Evolutionary conservation across 2,113 vertebrate species (phyloP), one percentile per base, ranked within the genome.

Genomic region (Eclectus roratus): DNA sequence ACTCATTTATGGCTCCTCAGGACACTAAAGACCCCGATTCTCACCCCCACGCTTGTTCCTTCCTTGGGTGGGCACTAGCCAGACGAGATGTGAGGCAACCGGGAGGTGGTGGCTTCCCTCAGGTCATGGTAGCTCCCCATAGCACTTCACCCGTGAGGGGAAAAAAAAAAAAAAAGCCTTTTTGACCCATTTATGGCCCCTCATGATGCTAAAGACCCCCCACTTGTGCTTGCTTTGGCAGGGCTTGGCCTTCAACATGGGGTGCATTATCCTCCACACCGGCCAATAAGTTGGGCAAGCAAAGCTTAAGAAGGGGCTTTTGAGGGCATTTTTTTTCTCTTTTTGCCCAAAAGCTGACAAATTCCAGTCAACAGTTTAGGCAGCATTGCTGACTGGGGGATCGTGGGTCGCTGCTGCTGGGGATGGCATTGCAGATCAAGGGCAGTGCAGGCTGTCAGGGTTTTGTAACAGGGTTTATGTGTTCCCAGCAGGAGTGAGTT

Each of bases 251-350:
- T 41, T 44, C 29, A n/a, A 18, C 7, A 1, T 11, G 56, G 33
- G 41, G 35, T 20, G 15, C 41, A 5, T 24, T 4, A 1, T 41
- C 15, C 33, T 46, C 17, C 13, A 23, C 20, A 8, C 8, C 0
- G 1, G 25, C 31, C 2, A 0, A 3, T 6, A 17, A 2, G 0
- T 7, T 23, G 24, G 28, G 71, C 1, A 2, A 60, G n/a, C 2
- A 6, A 33, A 24, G 10, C 29, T 7, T 7, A 46, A 33, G 29
- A 19, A 4, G 13, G 10, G 25, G 17, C 13, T 73, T 73, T 46
- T 0, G 1, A 61, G 35, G 31, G 27, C 0, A 0, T 2, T 63
- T 63, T n/a, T 17, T 17, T 10, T 37, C n/a, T 66, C 12, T 17
- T 88, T 53, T 47, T 73, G 29, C 13, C 27, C 31, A 3, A 68